A percentile compares a stretch with the other conserved stretches of the same genome.
Conservation (phyloP, 2,113 vertebrate species). For the Quiscalus mexicanus region DNA sequence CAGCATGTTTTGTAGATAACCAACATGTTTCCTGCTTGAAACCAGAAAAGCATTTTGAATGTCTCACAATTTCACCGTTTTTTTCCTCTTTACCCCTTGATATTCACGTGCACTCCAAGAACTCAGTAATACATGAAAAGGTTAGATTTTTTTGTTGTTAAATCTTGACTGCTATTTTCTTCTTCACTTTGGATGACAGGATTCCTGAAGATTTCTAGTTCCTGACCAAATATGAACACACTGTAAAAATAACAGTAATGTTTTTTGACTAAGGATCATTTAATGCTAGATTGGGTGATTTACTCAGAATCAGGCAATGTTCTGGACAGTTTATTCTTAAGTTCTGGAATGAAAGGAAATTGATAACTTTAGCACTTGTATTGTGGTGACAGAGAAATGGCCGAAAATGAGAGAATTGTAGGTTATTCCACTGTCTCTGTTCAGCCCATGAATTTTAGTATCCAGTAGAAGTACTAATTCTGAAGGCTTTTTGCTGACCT, state of each 20-base stretch:
- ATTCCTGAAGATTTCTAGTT: neutral
- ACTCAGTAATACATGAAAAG: neutral
- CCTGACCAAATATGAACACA: neutral
- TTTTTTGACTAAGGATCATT: neutral
- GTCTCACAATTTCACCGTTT: neutral
- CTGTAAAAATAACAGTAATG: neutral
- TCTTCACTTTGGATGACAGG: neutral
- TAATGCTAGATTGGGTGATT: neutral
- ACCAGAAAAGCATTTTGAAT: neutral
- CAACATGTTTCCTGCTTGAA: neutral
- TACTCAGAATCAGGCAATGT: neutral
- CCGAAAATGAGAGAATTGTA: neutral
- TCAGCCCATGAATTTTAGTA: neutral
- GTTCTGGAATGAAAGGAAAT: neutral
- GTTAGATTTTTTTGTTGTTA: neutral
- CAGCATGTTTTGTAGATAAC: neutral
- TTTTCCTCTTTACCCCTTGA: neutral
- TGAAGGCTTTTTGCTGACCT: neutral
- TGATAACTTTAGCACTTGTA: neutral
- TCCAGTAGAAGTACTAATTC: neutral
- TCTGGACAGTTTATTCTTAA: neutral
- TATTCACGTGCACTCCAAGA: neutral
- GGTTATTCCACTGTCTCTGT: neutral
- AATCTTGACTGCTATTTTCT: neutral
- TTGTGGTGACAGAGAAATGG: neutral